Base-by-base conservation (phyloP, 2,888 invertebrate genomes). In the Synergus itoensis region DNA sequence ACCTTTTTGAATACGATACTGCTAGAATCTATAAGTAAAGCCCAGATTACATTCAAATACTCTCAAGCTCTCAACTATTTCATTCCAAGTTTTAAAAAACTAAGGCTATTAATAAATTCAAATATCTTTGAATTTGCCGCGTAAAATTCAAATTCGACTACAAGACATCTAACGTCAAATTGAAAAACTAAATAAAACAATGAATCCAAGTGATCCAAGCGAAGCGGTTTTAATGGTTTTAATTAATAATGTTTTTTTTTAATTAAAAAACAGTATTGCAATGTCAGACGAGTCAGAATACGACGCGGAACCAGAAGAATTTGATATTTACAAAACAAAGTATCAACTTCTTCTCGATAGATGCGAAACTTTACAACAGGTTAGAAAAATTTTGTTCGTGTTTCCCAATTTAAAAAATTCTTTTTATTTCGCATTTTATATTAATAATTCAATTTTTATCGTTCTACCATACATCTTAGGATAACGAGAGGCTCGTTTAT, bases 301-400 rank as follows among this genome's bases (percentile, higher is more conserved):
- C 84, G 94, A 94, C 84, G 92, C 92, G 45, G 93, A 93, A 80
- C 93, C 91, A 45, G 93, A 93, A 84, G 95, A 95, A 89, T 94
- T 95, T 86, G 95, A 96, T 90, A 93, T 95, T 90, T 96, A 96
- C 90, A 95, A 95, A 88, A 94, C 95, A 90, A 96, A 96, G 93
- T 96, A 95, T 91, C 95, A 96, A 91, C 92, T 96, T 87, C 92
- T 96, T 80, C 92, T 96, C 84, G 96, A 96, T 90, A 94, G 96
- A 93, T 96, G 96, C 92, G 95, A 96, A 92, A 94, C 95, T 86
- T 93, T 96, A 85, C 96, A 96, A 90, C 95, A 93, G 92, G 93
- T 93, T 87, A 82, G 82, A 14, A 76, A 76, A 60, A 79, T 67
- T 79, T 63, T 53, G 67, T 40, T 77, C 60, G 28, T 64, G 43